These are phyloP conservation scores for Stenodera caucasica DNA, from an alignment of 2,888 invertebrate species.

Conservation along the genomic window DNA sequence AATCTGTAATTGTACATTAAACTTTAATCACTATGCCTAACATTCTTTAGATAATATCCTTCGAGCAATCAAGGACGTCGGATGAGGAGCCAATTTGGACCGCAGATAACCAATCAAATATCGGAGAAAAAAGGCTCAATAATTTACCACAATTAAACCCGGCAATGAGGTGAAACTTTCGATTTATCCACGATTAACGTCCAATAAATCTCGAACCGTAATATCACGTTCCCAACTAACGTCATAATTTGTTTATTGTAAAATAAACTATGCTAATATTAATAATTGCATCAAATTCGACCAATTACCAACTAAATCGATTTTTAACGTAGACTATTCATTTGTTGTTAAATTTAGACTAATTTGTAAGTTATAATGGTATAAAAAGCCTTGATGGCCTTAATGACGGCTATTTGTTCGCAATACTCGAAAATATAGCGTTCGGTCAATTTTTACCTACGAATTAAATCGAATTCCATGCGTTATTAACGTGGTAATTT, in stretches of 20 bases:
- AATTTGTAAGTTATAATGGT: constrained; percentile 18
- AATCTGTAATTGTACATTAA: constrained; percentile 53
- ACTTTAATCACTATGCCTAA: constrained; percentile 42
- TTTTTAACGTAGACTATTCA: too few species aligned
- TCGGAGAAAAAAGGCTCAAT: too few species aligned
- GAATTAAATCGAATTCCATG: constrained; percentile 2
- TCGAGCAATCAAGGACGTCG: constrained; percentile 36
- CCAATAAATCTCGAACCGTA: constrained; percentile 8
- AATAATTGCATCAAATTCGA: neutral
- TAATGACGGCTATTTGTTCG: constrained; percentile 24
- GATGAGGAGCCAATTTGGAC: neutral
- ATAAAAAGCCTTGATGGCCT: constrained; percentile 27
- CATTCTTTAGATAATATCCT: constrained; percentile 36
- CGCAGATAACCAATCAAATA: neutral
- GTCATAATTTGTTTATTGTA: constrained; percentile 13
- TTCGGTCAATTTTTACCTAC: neutral
- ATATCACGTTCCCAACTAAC: constrained; percentile 7
- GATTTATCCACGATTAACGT: constrained; percentile 4
- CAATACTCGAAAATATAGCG: constrained; percentile 15
- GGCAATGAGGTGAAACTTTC: neutral
- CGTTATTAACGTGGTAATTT: neutral
- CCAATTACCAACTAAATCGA: too few species aligned
- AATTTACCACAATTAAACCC: too few species aligned
- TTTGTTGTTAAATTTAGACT: too few species aligned
- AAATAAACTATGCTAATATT: neutral